Evolutionary conservation across 2,797 vertebrate species (phyloP), one percentile per base, ranked within the genome.

Genomic region (Diplodus puntazzo): DNA sequence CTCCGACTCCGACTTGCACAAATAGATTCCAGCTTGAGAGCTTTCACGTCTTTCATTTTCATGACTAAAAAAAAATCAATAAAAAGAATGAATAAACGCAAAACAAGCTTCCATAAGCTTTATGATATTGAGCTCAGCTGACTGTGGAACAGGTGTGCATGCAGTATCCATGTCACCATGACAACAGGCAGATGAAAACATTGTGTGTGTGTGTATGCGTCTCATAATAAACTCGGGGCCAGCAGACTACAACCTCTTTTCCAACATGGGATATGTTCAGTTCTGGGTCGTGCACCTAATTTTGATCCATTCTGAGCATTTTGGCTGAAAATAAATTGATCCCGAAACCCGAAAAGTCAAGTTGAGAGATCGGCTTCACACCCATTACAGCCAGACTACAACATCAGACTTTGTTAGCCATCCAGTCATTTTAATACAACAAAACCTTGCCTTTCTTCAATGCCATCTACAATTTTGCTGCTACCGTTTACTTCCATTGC

Each of bases 81-180:
- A 20, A 20, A 65, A 65, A 34, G 16, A 58, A 42, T 8, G 0
- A 34, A 71, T 45, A 9, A 27, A 65, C 4, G 3, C 1, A 66
- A 12, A 67, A 58, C 18, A 73, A 39, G 21, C 43, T 45, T 46
- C 75, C 53, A 69, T 79, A 60, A 63, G 49, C 17, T 12, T 0
- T 0, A 5, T 43, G 59, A 67, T 42, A 53, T 9, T 66, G 18
- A 70, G 48, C 54, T 70, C 54, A 53, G 50, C 46, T 69, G 46
- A 69, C 52, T 54, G 18, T n/a, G 25, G 49, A 75, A 66, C 77
- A 82, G 66, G 77, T 80, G 81, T 58, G 43, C 2, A 10, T 0
- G 27, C 2, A 0, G 21, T 48, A 52, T 25, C 39, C 25, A 3
- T 1, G 1, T 71, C 7, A 11, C 54, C 53, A 73, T 42, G 34